These are phyloP conservation scores for Lasioglossum marginatum DNA, from an alignment of 2,888 invertebrate species.

Conservation along the genomic window DNA sequence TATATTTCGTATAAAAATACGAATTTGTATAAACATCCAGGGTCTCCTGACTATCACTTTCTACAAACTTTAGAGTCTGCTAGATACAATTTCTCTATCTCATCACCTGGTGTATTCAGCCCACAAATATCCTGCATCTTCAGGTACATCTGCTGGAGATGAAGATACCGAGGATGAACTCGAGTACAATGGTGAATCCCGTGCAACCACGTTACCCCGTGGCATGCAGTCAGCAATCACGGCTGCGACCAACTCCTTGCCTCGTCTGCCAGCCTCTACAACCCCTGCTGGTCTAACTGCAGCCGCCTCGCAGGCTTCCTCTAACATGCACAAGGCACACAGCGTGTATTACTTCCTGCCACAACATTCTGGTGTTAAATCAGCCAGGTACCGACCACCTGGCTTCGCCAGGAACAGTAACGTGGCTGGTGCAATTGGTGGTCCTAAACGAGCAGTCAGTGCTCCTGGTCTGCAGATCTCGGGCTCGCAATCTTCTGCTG, in stretches of 20 bases:
- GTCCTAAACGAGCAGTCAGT: conserved; percentile 90
- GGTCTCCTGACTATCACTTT: too few species aligned
- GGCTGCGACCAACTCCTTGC: conserved; percentile 91
- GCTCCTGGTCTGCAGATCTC: conserved; percentile 90
- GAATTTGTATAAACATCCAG: not conserved
- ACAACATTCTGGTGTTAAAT: conserved; percentile 89
- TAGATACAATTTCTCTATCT: too few species aligned
- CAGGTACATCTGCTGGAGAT: conserved; percentile 85
- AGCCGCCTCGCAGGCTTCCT: conserved; percentile 73
- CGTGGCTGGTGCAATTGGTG: conserved; percentile 73
- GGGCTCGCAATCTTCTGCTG: conserved; percentile 78
- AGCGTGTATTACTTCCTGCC: conserved; percentile 87
- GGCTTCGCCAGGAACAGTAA: conserved; percentile 88
- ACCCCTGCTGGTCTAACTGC: conserved; percentile 65
- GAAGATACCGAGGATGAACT: conserved; percentile 83
- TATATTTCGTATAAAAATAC: too few species aligned
- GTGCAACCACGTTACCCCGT: conserved; percentile 88
- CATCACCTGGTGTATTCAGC: not conserved
- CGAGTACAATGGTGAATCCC: conserved; percentile 82
- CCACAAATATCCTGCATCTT: conserved; percentile 38
- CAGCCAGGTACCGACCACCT: conserved; percentile 94
- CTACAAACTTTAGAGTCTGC: too few species aligned
- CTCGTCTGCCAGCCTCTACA: conserved; percentile 89
- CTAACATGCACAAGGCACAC: conserved; percentile 88
- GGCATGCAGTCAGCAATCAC: conserved; percentile 86